Percentiles rank a stretch among this genome's conserved stretches.
Evolutionary conservation across 2,113 vertebrate genomes (phyloP).

Genomic region (Benitochromis conjunctus): DNA sequence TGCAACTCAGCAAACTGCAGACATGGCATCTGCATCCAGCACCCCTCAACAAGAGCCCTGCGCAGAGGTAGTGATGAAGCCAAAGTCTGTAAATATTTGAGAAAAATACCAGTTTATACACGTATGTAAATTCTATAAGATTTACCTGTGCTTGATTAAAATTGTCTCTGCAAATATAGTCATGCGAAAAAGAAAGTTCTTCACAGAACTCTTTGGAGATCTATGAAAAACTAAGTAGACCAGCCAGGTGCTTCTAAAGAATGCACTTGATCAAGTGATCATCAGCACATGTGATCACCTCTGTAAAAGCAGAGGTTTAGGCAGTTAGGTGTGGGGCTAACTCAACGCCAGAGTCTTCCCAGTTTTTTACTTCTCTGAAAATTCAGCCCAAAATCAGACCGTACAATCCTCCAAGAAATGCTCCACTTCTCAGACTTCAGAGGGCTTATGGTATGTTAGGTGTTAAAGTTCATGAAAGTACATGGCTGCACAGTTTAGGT

Average conservation of each 20-base stretch:
- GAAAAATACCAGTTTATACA: neutral
- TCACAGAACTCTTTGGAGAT: neutral
- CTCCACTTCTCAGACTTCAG: neutral
- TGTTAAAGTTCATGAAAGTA: neutral
- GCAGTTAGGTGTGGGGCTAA: neutral
- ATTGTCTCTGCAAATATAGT: neutral
- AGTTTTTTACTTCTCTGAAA: neutral
- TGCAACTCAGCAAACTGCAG: conserved; percentile 63
- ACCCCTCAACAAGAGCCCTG: conserved; percentile 47
- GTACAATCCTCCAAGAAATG: neutral
- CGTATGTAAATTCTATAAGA: neutral
- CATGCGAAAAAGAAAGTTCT: neutral
- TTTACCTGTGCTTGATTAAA: neutral
- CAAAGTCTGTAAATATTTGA: neutral
- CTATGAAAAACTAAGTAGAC: neutral
- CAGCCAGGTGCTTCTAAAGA: neutral
- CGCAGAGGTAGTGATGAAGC: conserved; percentile 54
- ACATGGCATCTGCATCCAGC: conserved; percentile 28
- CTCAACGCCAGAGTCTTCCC: neutral
- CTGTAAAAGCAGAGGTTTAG: neutral
- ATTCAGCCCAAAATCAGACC: neutral
- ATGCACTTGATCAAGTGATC: neutral
- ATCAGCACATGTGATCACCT: neutral
- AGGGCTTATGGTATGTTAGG: neutral
- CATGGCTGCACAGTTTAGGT: neutral